Conservation (phyloP, 2,113 vertebrate genomes). For the Psilopsiagon aymara region DNA sequence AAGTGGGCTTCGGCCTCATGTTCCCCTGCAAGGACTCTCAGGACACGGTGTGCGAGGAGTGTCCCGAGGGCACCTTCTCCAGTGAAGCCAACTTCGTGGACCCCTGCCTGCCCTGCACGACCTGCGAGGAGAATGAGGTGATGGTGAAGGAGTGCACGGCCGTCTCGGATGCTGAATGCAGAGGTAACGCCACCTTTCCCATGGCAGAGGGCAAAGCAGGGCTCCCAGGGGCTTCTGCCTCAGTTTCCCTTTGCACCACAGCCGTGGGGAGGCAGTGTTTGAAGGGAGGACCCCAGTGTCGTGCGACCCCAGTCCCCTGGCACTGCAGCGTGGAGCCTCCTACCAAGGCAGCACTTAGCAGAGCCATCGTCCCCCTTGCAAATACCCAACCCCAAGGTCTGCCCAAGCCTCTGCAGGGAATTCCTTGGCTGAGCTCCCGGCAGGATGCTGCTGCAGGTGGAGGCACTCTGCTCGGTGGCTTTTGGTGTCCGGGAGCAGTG, state of each 20-base stretch:
- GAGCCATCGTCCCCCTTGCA: accelerated
- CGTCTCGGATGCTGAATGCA: conserved; percentile 80
- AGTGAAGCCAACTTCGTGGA: conserved; percentile 91
- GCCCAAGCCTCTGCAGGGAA: background rate
- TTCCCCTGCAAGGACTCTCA: conserved; percentile 80
- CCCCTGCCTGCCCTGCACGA: conserved; percentile 93
- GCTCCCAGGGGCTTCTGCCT: background rate
- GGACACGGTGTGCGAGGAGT: conserved; percentile 91
- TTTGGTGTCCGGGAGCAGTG: background rate
- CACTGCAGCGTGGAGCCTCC: accelerated
- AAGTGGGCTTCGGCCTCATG: conserved; percentile 83
- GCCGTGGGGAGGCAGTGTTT: no score
- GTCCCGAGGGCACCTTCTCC: conserved; percentile 87
- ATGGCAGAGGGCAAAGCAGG: accelerated
- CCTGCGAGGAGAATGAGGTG: conserved; percentile 88
- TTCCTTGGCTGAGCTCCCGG: accelerated
- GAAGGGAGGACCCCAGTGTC: background rate
- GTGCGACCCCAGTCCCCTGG: background rate
- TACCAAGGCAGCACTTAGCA: accelerated
- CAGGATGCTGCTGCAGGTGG: background rate
- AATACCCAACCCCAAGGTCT: background rate
- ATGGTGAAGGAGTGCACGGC: conserved; percentile 80
- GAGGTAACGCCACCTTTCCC: conserved; percentile 65
- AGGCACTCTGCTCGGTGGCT: background rate
- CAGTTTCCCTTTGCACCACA: background rate